Evolutionary conservation across 2,113 vertebrate species (phyloP), one percentile per base, ranked within the genome.

Genomic region (Vanacampus margaritifer): DNA sequence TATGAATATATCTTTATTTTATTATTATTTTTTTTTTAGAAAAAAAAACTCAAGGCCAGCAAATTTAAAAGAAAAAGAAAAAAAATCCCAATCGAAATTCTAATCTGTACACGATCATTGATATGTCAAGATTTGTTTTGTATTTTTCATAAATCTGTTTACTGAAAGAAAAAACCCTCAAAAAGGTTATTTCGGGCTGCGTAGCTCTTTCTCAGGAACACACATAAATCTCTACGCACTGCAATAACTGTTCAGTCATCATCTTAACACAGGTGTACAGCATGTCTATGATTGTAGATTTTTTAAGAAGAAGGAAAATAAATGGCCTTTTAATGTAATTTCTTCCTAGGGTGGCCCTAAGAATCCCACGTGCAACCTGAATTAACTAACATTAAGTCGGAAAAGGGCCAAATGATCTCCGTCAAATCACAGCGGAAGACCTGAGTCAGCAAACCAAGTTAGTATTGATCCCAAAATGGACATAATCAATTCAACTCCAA

Each of bases 401-500:
- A 53, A 32, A 57, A 1, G 16, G 12, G 7, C 26, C 26, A 57
- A 57, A 72, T 28, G 61, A 46, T 59, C 64, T 69, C 54, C 21
- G 67, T 48, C 74, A 63, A 57, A 57, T 57, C 66, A 58, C 63
- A 65, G 56, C 57, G 64, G 53, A 67, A 64, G 45, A 53, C 59
- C 59, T 23, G 51, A 72, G 64, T 57, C 68, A 71, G 48, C 75
- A 76, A 84, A 89, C 66, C 56, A 60, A 69, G 43, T 88, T 81
- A 80, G 79, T 54, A 88, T 87, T 76, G 83, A 89, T 86, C 64
- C 28, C 74, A 82, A 84, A 84, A 81, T 46, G 75, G 76, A 80
- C 71, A 81, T 84, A 86, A 88, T 88, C 84, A 87, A 87, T 89
- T 85, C 37, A 66, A 54, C 71, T 80, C 48, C 84, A 82, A 80